phyloP scores from a whole-genome alignment of 2,797 vertebrate species.

The Pelodytes ibericus region DNA sequence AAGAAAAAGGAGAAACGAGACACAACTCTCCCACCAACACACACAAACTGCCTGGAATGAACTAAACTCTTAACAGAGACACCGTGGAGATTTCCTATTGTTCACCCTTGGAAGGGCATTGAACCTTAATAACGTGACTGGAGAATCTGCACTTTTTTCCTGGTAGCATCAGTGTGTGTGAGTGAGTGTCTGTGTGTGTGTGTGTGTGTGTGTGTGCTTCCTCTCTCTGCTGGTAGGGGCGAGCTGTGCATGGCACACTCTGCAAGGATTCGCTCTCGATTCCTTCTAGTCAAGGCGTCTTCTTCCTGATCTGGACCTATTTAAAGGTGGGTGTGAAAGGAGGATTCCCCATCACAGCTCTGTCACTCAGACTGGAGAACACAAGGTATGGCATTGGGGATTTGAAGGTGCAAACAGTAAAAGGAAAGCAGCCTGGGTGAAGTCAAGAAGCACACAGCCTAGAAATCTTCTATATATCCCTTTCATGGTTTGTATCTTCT shows the following conservation, averaged over 20 bases:
- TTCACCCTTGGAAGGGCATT: conserved; percentile 1
- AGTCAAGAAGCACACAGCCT: neutral
- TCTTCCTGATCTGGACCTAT: conserved; percentile 56
- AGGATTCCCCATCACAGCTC: conserved; percentile 22
- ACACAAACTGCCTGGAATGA: neutral
- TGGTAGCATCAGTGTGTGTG: conserved; percentile 43
- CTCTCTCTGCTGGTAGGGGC: conserved; percentile 23
- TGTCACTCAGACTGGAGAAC: conserved; percentile 38
- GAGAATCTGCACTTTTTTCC: conserved; percentile 16
- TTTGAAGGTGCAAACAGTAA: neutral
- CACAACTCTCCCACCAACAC: neutral
- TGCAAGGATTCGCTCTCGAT: conserved; percentile 54
- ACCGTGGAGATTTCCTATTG: neutral
- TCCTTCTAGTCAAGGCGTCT: conserved; percentile 60
- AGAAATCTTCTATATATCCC: neutral
- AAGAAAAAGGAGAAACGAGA: neutral
- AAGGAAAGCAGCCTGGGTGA: neutral
- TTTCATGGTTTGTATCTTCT: conserved; percentile 41
- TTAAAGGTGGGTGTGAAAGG: conserved; percentile 52
- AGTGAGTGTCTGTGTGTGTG: conserved; percentile 26
- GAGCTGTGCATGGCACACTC: conserved; percentile 56
- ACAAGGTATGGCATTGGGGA: conserved; percentile 60
- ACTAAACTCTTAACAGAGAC: neutral
- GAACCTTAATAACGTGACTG: conserved; percentile 16
- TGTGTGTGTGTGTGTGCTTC: conserved; percentile 34